Base-by-base conservation (phyloP, 2,113 vertebrate species). In the Pan paniscus region DNA sequence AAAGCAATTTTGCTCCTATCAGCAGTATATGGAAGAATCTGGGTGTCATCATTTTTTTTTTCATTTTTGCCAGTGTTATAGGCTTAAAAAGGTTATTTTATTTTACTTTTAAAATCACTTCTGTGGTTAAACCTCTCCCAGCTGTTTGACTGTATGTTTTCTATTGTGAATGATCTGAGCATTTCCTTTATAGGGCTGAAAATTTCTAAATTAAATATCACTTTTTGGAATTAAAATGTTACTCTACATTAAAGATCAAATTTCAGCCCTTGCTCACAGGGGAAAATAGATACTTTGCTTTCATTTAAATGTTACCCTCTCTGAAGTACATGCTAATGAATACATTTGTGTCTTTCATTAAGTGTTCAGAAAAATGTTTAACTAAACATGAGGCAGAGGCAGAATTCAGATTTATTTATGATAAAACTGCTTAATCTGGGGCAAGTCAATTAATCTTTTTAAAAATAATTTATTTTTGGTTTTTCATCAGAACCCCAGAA, bases 191-290 rank as follows among this genome's bases (percentile, higher is more conserved):
- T 91, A 86, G 61, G 64, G 13, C 46, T 96, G 40, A 83, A 87
- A 46, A 90, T 55, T 97, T 97, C 40, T 89, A 92, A 94, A 93
- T 76, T 94, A 95, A 93, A 93, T 97, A 92, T 72, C 76, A 61
- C n/a, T 92, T 96, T 97, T 90, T 89, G 70, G 25, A 96, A 96
- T 38, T 91, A 90, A 93, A 96, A 90, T 96, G 40, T 94, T 97
- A 96, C 61, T 96, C 90, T 94, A 23, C 17, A 27, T 90, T 96
- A 96, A 97, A 97, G 90, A 96, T 95, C 97, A 93, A 55, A 79
- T 96, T 76, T 95, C 72, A 95, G 20, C 67, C 73, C 78, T 92
- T 89, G 87, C 90, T 96, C 88, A 82, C 32, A 79, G 64, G 43
- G n/a, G 46, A 89, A 95, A 95, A 93, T 61, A 92, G 80, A 61